phyloP scores from a whole-genome alignment of 2,888 invertebrate species.

The Aleiodes leptofemur region DNA sequence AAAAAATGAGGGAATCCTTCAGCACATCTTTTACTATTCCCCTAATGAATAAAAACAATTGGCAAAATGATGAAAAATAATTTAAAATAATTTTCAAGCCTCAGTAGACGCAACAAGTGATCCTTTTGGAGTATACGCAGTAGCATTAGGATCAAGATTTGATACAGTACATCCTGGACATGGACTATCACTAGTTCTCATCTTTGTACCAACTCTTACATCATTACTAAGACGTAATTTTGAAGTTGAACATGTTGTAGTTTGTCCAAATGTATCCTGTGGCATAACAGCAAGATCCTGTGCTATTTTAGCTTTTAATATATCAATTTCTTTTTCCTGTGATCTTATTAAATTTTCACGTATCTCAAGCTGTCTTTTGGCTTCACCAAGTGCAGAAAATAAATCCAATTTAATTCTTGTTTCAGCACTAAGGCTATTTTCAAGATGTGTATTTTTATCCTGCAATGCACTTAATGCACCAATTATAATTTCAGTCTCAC shows the following conservation, averaged over 20 bases:
- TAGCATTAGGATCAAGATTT: conserved; percentile 92
- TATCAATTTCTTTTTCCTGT: conserved; percentile 94
- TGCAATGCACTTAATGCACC: conserved; percentile 88
- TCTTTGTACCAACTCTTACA: conserved; percentile 68
- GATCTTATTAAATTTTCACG: conserved; percentile 87
- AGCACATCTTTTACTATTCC: too few relatives aligned
- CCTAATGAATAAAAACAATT: too few relatives aligned
- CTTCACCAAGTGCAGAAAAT: conserved; percentile 97
- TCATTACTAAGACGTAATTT: conserved; percentile 78
- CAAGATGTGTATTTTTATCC: conserved; percentile 94
- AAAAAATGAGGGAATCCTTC: too few relatives aligned
- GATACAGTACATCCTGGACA: conserved; percentile 75
- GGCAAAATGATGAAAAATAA: not conserved
- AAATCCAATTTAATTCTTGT: conserved; percentile 98
- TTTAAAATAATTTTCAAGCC: conserved; percentile 72
- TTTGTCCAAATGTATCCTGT: conserved; percentile 80
- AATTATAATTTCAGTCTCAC: conserved; percentile 86
- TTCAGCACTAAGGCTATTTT: conserved; percentile 96
- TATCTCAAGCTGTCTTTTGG: conserved; percentile 91
- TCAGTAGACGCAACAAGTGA: conserved; percentile 79
- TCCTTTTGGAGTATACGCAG: conserved; percentile 91
- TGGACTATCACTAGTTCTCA: conserved; percentile 70
- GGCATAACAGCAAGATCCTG: conserved; percentile 96
- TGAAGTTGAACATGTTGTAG: conserved; percentile 78
- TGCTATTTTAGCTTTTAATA: conserved; percentile 92